phyloP scores from a whole-genome alignment of 2,797 vertebrate species.

The Bovichtus variegatus region DNA sequence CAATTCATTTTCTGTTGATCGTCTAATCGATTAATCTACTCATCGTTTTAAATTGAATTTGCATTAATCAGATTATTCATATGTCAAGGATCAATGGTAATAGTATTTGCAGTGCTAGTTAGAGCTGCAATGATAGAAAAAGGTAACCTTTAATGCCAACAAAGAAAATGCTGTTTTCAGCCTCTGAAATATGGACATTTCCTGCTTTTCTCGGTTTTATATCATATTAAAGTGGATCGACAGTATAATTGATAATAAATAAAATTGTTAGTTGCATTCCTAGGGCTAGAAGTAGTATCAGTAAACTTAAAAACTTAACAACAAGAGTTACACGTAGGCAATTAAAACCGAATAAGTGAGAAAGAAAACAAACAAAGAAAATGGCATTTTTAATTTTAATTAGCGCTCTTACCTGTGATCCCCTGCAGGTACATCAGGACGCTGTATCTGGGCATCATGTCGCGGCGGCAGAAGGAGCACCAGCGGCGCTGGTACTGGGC shows the following conservation, averaged over 20 bases:
- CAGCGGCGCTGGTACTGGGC: slow-evolving; percentile 99
- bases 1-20: not conserved
- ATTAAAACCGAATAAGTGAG: not conserved
- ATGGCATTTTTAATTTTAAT: not conserved
- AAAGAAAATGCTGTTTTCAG: no score
- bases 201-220: no score
- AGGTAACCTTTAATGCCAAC: no score
- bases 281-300: not conserved
- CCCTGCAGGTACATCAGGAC: slow-evolving; percentile 94
- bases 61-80: not conserved
- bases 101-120: not conserved
- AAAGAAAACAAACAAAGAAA: not conserved
- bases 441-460: slow-evolving; percentile 97
- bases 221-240: no score
- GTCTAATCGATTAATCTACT: not conserved
- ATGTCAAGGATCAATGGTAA: not conserved
- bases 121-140: no score
- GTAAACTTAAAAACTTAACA: not conserved
- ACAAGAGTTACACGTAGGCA: not conserved
- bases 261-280: no score
- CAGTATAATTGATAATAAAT: no score
- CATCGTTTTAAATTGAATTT: not conserved
- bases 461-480: slow-evolving; percentile 94
- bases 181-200: no score
- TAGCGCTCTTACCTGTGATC: not conserved